A percentile compares a stretch with the other conserved stretches of the same genome.
These are phyloP conservation scores for Gonatopus flavifemur DNA, from an alignment of 1,140 invertebrate species.

Conservation along the genomic window DNA sequence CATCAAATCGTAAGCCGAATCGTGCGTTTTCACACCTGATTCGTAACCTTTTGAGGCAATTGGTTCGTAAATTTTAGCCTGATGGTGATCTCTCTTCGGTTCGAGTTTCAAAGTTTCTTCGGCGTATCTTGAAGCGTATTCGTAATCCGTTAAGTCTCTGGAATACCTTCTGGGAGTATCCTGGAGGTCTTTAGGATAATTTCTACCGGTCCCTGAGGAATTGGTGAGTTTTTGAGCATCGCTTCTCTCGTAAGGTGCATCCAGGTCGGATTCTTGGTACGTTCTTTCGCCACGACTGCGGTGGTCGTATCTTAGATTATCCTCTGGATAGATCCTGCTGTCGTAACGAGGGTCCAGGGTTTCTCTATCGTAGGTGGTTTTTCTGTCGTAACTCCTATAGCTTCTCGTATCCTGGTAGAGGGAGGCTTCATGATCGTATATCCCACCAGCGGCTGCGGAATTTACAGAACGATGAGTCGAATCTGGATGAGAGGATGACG, in stretches of 20 bases:
- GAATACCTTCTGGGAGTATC: slow-evolving; percentile 45
- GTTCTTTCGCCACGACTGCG: slow-evolving; percentile 29
- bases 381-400: slow-evolving; percentile 42
- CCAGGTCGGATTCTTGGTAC: slow-evolving; percentile 54
- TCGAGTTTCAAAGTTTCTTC: slow-evolving; percentile 53
- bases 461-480: slow-evolving; percentile 10
- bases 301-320: slow-evolving; percentile 42
- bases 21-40: slow-evolving; percentile 51
- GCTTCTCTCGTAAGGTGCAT: slow-evolving; percentile 47
- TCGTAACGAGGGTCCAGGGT: slow-evolving; percentile 44
- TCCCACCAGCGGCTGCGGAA: slow-evolving; percentile 22
- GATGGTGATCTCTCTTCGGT: slow-evolving; percentile 46
- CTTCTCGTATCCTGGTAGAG: slow-evolving; percentile 20
- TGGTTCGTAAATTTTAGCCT: slow-evolving; percentile 38
- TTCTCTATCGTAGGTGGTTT: slow-evolving; percentile 39
- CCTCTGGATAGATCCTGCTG: slow-evolving; percentile 50
- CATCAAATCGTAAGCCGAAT: slow-evolving; percentile 47
- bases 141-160: slow-evolving; percentile 48
- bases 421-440: slow-evolving; percentile 30
- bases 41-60: slow-evolving; percentile 48
- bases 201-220: no score
- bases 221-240: slow-evolving; percentile 39
- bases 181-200: slow-evolving; percentile 37
- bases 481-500: slow-evolving; percentile 13
- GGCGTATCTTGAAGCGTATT: slow-evolving; percentile 47